A percentile compares a stretch with the other conserved stretches of the same genome.
phyloP scores from a whole-genome alignment of 2,888 invertebrate genomes.

The Dexiosoma caninum region DNA sequence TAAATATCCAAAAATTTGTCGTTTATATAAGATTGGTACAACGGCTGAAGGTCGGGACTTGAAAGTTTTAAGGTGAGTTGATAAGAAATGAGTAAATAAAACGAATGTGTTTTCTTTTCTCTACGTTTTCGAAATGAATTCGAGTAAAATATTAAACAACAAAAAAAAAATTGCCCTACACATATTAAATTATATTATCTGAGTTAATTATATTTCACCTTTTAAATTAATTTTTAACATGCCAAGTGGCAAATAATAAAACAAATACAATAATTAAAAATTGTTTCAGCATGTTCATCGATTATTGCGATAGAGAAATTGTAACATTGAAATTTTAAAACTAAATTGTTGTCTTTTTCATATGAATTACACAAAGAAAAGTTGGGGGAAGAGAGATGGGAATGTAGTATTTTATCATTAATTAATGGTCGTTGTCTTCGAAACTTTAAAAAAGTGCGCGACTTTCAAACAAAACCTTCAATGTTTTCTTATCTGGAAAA shows the following conservation, averaged over 20 bases:
- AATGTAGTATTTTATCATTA: no score
- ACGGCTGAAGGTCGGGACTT: conserved; percentile 86
- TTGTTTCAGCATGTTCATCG: conserved; percentile 26
- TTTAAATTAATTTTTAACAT: conserved; percentile 25
- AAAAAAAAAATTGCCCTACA: conserved; percentile 7
- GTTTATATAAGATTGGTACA: conserved; percentile 85
- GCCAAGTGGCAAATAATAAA: no score
- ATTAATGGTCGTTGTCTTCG: no score
- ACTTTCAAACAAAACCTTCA: no score
- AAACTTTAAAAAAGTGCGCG: no score
- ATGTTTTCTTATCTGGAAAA: no score
- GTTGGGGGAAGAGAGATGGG: no score
- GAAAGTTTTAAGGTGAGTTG: conserved; percentile 80
- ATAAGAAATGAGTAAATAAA: not conserved
- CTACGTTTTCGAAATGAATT: not conserved
- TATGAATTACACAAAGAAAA: no score
- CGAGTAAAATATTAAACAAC: not conserved
- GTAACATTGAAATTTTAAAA: not conserved
- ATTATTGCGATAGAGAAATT: conserved; percentile 1
- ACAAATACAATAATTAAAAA: not conserved
- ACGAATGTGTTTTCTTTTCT: no score
- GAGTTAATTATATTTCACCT: no score
- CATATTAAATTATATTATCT: conserved; percentile 35
- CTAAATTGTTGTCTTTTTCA: not conserved
- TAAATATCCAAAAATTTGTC: conserved; percentile 84